Base-by-base conservation (phyloP, 2,888 invertebrate genomes). In the Augiades crinisus region DNA sequence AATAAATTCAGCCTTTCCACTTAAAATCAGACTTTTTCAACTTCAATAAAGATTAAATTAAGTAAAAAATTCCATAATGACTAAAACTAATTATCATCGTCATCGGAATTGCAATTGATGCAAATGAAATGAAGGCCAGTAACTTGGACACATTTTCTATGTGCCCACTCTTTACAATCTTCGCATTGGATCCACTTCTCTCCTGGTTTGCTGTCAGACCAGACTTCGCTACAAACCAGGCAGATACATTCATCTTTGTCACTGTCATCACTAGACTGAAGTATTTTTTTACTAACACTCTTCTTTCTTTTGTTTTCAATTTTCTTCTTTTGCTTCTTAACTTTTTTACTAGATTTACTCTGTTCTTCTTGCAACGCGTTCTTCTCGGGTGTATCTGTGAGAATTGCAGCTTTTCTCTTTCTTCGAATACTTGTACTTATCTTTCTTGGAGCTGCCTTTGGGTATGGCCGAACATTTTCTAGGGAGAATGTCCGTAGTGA, bases 361-460 rank as follows among this genome's bases (percentile, higher is more conserved):
- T 22, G 21, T 36, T 16, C 36, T 22, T 46, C 17, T n/a, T 40
- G 27, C 16, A 53, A 36, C 7, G 31, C 34, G 5, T 45, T 24
- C 31, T 38, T 43, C 14, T 40, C 41, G 21, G 47, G 47, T 36
- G 41, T 52, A 41, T 54, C 52, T 41, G 54, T 57, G 44, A 57
- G 40, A 24, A 49, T 16, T 37, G 51, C 52, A 47, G 52, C 43
- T 55, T 56, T 59, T 49, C 57, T 56, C 43, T 53, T 58, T 57
- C 57, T 62, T 55, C 59, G 49, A 37, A 54, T 61, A 57, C 53
- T 57, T 54, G 14, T 60, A 43, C 30, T 36, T 58, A 17, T 43
- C 50, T 61, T 61, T 63, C 57, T 58, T n/a, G n/a, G n/a, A n/a
- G n/a, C n/a, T n/a, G n/a, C n/a, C n/a, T n/a, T n/a, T n/a, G n/a